phyloP scores from a whole-genome alignment of 2,888 invertebrate species.

The Apodemia duryi region DNA sequence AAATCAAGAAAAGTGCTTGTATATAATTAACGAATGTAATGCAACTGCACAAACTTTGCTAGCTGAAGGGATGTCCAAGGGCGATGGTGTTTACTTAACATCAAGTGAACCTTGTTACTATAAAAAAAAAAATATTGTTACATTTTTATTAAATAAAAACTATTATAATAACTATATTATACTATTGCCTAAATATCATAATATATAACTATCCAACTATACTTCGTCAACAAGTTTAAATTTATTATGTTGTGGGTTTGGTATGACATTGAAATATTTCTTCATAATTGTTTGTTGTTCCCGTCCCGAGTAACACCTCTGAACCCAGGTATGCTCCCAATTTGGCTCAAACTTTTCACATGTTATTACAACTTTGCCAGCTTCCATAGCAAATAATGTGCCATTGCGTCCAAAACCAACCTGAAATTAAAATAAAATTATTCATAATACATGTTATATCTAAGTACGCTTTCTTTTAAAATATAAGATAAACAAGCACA shows the following conservation, averaged over 20 bases:
- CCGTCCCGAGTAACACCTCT: constrained; percentile 81
- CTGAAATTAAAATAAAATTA: constrained; percentile 64
- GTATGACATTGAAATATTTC: constrained; percentile 91
- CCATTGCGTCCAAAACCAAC: constrained; percentile 90
- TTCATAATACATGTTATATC: constrained; percentile 7
- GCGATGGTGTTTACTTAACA: no score
- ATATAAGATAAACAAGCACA: no score
- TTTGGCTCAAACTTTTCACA: constrained; percentile 90
- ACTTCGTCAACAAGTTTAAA: constrained; percentile 88
- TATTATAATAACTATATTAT: no score
- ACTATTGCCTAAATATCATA: no score
- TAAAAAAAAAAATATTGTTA: no score
- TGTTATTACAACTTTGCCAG: constrained; percentile 88
- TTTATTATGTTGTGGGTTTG: constrained; percentile 86
- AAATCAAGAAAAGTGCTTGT: no score
- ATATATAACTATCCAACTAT: constrained; percentile 41
- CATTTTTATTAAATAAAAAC: no score
- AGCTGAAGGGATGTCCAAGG: no score
- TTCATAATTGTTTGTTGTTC: constrained; percentile 85
- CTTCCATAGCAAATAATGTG: constrained; percentile 88
- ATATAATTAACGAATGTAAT: no score
- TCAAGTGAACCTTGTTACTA: no score
- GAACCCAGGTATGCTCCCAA: constrained; percentile 88
- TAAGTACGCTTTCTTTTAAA: no score
- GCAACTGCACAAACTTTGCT: no score